phyloP scores from a whole-genome alignment of 2,113 vertebrate genomes.

The Hepsetus odoe region DNA sequence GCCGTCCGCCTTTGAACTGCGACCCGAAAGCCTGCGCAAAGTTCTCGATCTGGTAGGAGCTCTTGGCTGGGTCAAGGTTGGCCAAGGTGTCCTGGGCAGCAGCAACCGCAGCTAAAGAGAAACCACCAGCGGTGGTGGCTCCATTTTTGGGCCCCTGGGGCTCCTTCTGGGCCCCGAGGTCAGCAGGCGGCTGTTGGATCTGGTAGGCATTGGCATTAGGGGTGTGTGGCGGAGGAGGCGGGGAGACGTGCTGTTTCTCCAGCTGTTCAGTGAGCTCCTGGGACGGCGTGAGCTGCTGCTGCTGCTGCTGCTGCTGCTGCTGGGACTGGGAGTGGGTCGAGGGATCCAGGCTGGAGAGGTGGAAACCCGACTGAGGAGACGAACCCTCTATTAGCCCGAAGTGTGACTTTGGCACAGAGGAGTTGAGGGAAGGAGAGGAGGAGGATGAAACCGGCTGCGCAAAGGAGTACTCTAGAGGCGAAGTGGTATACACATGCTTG shows the following conservation, averaged over 20 bases:
- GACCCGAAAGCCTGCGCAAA: slow-evolving; percentile 98
- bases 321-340: slow-evolving; percentile 72
- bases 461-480: slow-evolving; percentile 92
- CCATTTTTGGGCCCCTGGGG: slow-evolving; percentile 77
- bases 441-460: slow-evolving; percentile 85
- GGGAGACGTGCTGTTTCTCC: slow-evolving; percentile 86
- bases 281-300: slow-evolving; percentile 96
- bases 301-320: not conserved
- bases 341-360: slow-evolving; percentile 89
- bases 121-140: slow-evolving; percentile 72
- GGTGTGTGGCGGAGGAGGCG: slow-evolving; percentile 64
- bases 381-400: slow-evolving; percentile 92
- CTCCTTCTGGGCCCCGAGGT: slow-evolving; percentile 89
- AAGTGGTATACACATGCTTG: slow-evolving; percentile 94
- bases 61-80: slow-evolving; percentile 88
- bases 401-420: slow-evolving; percentile 95
- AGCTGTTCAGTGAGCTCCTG: slow-evolving; percentile 98
- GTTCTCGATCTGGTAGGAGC: slow-evolving; percentile 98
- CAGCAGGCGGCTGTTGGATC: slow-evolving; percentile 72
- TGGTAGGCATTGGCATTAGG: slow-evolving; percentile 80
- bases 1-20: slow-evolving; percentile 94
- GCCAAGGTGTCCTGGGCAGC: slow-evolving; percentile 85
- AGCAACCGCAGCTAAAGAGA: slow-evolving; percentile 74
- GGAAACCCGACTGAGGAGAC: slow-evolving; percentile 84
- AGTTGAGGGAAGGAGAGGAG: slow-evolving; percentile 79